These are phyloP conservation scores for Thaumatotibia leucotreta DNA, from an alignment of 1,140 invertebrate genomes.

Conservation along the genomic window DNA sequence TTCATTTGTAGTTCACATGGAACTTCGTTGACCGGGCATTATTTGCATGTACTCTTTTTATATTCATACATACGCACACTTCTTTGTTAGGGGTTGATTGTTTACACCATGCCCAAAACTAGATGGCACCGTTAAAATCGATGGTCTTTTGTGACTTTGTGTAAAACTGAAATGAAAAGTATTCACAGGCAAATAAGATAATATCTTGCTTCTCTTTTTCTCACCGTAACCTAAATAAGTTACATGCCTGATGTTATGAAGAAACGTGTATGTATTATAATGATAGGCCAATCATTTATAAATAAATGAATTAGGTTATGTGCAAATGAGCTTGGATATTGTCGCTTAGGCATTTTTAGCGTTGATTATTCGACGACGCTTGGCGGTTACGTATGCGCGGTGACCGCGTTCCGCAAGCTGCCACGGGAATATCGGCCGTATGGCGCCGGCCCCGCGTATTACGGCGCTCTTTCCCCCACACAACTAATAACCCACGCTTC, in stretches of 20 bases:
- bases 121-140: not conserved
- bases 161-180: not conserved
- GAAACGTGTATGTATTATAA: slow-evolving; percentile 24
- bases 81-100: slow-evolving; percentile 39
- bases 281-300: too few species aligned
- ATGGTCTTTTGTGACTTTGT: not conserved
- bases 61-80: slow-evolving; percentile 35
- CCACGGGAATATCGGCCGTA: slow-evolving; percentile 58
- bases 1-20: slow-evolving; percentile 34
- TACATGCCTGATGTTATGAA: too few species aligned
- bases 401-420: slow-evolving; percentile 53
- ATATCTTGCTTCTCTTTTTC: slow-evolving; percentile 33
- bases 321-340: slow-evolving; percentile 13
- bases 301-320: not conserved
- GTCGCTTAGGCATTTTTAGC: slow-evolving; percentile 36
- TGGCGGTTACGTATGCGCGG: slow-evolving; percentile 41
- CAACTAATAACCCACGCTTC: slow-evolving; percentile 64
- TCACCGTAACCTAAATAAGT: slow-evolving; percentile 48
- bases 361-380: slow-evolving; percentile 32
- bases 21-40: slow-evolving; percentile 65
- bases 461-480: slow-evolving; percentile 49
- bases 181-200: slow-evolving; percentile 20
- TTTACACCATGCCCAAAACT: not conserved
- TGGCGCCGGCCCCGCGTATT: slow-evolving; percentile 41
- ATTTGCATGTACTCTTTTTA: slow-evolving; percentile 54